Evolutionary conservation across 2,888 invertebrate genomes (phyloP).

Genomic region (Dicyrtoma fusca): DNA sequence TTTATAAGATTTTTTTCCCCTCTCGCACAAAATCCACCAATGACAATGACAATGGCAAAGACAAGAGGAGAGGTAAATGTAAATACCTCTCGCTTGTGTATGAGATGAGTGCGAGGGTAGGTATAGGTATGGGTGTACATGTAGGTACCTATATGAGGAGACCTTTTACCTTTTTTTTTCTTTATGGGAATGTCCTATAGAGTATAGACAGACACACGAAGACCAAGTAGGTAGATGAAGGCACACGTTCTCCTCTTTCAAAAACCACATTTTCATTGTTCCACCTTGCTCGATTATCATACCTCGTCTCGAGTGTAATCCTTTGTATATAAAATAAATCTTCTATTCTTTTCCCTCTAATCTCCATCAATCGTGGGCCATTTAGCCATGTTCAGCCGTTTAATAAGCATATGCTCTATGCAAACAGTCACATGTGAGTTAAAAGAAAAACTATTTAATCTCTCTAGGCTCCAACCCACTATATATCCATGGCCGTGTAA

Average conservation of each 20-base stretch:
- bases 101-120: too few species aligned
- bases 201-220: background rate
- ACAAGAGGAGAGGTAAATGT: constrained; percentile 2
- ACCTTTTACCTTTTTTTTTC: too few species aligned
- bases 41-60: constrained; percentile 5
- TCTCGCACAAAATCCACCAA: constrained; percentile 8
- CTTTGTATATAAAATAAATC: constrained; percentile 30
- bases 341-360: constrained; percentile 36
- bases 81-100: too few species aligned
- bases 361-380: constrained; percentile 36
- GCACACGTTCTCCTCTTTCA: constrained; percentile 22
- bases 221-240: background rate
- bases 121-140: too few species aligned
- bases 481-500: background rate
- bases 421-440: background rate
- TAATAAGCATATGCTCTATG: constrained; percentile 27
- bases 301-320: constrained; percentile 34
- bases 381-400: constrained; percentile 33
- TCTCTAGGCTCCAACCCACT: background rate
- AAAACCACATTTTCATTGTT: constrained; percentile 33
- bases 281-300: constrained; percentile 36
- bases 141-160: too few species aligned
- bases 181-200: too few species aligned
- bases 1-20: constrained; percentile 28
- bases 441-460: background rate